These are phyloP conservation scores for Argyrosomus regius DNA, from an alignment of 2,797 vertebrate genomes.

Conservation along the genomic window DNA sequence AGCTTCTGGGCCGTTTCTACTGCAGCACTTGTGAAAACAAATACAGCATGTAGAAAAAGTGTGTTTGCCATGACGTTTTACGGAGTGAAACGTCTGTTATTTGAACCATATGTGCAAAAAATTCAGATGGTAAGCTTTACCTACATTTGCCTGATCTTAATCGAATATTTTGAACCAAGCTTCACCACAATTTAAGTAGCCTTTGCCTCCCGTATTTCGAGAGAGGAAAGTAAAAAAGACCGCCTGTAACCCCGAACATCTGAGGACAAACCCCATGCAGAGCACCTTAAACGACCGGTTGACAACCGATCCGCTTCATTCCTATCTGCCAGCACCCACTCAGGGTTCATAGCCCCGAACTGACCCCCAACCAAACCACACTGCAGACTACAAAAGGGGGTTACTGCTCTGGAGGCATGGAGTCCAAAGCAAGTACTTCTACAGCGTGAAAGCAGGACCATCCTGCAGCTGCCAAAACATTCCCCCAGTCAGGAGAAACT, in stretches of 20 bases:
- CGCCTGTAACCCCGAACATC: conserved; percentile 5
- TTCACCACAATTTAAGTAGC: background rate
- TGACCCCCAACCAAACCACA: conserved; percentile 24
- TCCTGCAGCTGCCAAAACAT: conserved; percentile 46
- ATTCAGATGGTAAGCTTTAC: background rate
- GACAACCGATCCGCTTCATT: conserved; percentile 1
- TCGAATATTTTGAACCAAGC: background rate
- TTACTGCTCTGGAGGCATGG: background rate
- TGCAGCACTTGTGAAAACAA: background rate
- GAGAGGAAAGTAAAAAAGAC: background rate
- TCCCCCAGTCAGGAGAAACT: conserved; percentile 11
- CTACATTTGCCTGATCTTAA: background rate
- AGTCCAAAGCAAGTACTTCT: conserved; percentile 11
- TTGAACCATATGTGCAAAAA: background rate
- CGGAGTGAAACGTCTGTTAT: background rate
- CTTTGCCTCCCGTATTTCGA: background rate
- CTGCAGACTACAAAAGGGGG: conserved; percentile 9
- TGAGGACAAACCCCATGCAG: conserved; percentile 21
- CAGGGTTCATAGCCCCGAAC: conserved; percentile 14
- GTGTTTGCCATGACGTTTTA: background rate
- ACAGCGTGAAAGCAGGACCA: background rate
- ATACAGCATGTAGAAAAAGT: background rate
- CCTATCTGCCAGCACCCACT: conserved; percentile 17
- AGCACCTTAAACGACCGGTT: conserved; percentile 14
- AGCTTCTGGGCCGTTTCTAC: background rate